Base-by-base conservation (phyloP, 2,888 invertebrate species). In the Sicus ferrugineus region DNA sequence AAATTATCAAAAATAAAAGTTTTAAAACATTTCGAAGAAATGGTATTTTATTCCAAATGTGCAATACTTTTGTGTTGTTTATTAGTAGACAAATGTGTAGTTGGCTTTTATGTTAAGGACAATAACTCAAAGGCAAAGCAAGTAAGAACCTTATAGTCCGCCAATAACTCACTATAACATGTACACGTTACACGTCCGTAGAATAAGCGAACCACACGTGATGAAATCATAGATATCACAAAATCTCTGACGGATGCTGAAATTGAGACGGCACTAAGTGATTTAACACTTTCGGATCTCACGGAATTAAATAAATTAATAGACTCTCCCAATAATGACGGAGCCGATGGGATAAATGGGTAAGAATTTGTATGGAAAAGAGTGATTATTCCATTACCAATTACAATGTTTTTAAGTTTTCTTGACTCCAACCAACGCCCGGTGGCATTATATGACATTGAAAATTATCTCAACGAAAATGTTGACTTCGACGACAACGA, bases 261-360 rank as follows among this genome's bases (percentile, higher is more conserved):
- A 70, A 76, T 84, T 16, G 77, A 80, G 30, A 73, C 77, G 7
- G 79, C 81, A 2, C 70, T 84, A 0, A 78, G 77, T 61, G 81
- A 78, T 21, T 70, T 84, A 1, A 77, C 81, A 0, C 38, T 82
- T 0, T 74, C 77, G 1, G 84, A 84, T 70, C 75, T 84, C 0
- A 77, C 76, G 61, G 70, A 71, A 0, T 69, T 84, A 4, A 77
- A 77, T 67, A 75, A 77, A 38, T 66, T 84, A 2, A 73, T 84
- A 23, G 81, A 80, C 46, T 76, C 73, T 5, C 69, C 77, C 11
- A 71, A 68, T 71, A 70, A 62, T 50, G 70, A 74, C 54, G 62
- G 5, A 21, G 68, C 71, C 28, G 66, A 71, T 26, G 65, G 69
- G 75, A 72, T 42, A 52, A 26, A 30, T 4, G 34, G 6, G 7